Evolutionary conservation across 2,113 vertebrate genomes (phyloP), one percentile per base, ranked within the genome.

Genomic region (Montifringilla adamsi): DNA sequence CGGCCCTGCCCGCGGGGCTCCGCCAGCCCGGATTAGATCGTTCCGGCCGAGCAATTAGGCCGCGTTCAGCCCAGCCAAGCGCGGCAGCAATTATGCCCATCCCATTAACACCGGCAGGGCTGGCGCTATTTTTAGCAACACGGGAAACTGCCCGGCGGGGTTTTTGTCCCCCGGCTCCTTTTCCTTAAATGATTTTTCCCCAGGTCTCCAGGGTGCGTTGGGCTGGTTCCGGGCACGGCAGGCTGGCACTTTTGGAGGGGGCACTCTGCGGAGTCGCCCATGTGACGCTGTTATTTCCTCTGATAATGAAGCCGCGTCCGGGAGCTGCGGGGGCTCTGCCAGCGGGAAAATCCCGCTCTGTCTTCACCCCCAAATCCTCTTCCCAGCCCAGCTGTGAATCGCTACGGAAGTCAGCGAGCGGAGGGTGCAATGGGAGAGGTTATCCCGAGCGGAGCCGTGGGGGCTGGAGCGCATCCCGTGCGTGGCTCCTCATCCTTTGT

Each of bases 31-130:
- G 87, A 69, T 90, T 16, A 76, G 53, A 69, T 70, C 11, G 73
- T 63, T 81, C 76, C 0, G n/a, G 91, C 62, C 59, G 7, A 69
- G 94, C 96, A 97, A 97, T 96, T 96, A 97, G 93, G 82, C 87
- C 83, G 7, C 15, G 5, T 78, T 88, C 78, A 74, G 84, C 79
- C 73, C 79, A 1, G 91, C 78, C 47, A 44, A 94, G 92, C n/a
- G 2, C 41, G 3, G 82, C 59, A 76, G 20, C 31, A 56, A 56
- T 56, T 56, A 21, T 56, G 53, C 53, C 12, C 53, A 9, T 33
- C 53, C 31, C 5, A 56, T 56, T 56, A 56, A 56, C 53, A 21
- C 53, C 9, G 19, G 4, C 53, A 6, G 30, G 53, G 53, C 53
- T 21, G 30, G 7, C 18, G 31, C 53, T 55, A 56, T 56, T 56